These are phyloP conservation scores for Drosophila falleni DNA, from an alignment of 2,888 invertebrate genomes.

Conservation along the genomic window DNA sequence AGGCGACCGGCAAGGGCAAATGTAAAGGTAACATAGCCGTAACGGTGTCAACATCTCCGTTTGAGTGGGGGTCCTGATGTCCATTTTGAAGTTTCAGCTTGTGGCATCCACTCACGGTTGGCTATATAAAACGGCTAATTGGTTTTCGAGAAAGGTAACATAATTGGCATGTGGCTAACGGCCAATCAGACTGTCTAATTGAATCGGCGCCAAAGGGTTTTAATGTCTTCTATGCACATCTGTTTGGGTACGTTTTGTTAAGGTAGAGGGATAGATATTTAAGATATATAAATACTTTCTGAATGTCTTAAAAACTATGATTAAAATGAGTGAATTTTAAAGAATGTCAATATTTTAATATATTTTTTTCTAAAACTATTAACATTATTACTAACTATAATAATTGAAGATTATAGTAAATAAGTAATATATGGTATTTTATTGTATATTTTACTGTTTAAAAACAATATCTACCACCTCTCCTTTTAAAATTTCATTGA, in stretches of 20 bases:
- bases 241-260: not conserved
- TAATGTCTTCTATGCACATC: constrained; percentile 19
- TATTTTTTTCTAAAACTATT: not conserved
- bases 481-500: not conserved
- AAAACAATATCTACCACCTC: not conserved
- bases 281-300: not conserved
- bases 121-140: constrained; percentile 66
- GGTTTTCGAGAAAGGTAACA: constrained; percentile 69
- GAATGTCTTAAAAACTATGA: not conserved
- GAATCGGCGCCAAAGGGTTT: constrained; percentile 55
- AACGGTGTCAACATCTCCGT: constrained; percentile 45
- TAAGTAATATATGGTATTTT: not conserved
- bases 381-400: not conserved
- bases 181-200: constrained; percentile 64
- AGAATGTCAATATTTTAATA: not conserved
- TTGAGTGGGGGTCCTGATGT: constrained; percentile 27
- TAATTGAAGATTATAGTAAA: not conserved
- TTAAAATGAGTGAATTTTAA: not conserved
- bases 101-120: constrained; percentile 43
- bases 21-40: constrained; percentile 16
- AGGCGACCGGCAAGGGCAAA: constrained; percentile 12
- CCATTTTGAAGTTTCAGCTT: constrained; percentile 64
- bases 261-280: not conserved
- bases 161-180: constrained; percentile 68
- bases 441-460: not conserved